Evolutionary conservation across 2,888 invertebrate species (phyloP), one percentile per base, ranked within the genome.

Genomic region (Callyntrura guangdongensis): DNA sequence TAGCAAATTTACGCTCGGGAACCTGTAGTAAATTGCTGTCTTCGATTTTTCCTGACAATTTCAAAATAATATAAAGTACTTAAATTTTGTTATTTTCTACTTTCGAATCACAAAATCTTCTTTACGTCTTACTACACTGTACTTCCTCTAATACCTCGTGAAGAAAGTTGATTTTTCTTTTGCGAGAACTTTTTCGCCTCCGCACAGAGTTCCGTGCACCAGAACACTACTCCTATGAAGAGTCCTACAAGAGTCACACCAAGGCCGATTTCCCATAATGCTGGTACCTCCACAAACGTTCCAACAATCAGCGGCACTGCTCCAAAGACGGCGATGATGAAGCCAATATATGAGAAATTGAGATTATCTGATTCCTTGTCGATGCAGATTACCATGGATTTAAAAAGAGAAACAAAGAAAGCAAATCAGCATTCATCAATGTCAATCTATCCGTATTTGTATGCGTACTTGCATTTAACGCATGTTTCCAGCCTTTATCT

Each of bases 271-370:
- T 92, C 92, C 91, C 91, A 92, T 53, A 92, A 27, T 4, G 89
- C 91, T 2, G 91, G 92, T 9, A 92, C 87, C 36, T 84, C 87
- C 14, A 92, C 86, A 87, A 92, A 92, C 0, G 92, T 92, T 17
- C 92, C 92, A 45, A 92, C 89, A 11, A 92, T 64, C n/a, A 92
- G 49, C 12, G 92, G 92, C 4, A 92, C 91, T 1, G 91, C 85
- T 27, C 92, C 92, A 64, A 89, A 91, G 1, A 86, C 84, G 20
- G 92, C 92, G 17, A 92, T 79, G 17, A 91, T 56, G 49, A 92
- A 92, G 45, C 92, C 92, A 53, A 91, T 86, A 25, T 92, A 92
- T 17, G 91, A 89, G 56, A 91, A 85, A 56, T 91, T 91, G 6
- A 92, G 84, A 53, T 72, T 47, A 27, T 69, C 81, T 2, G 88